Evolutionary conservation across 2,888 invertebrate species (phyloP), one percentile per base, ranked within the genome.

Genomic region (Calameuta idolon): DNA sequence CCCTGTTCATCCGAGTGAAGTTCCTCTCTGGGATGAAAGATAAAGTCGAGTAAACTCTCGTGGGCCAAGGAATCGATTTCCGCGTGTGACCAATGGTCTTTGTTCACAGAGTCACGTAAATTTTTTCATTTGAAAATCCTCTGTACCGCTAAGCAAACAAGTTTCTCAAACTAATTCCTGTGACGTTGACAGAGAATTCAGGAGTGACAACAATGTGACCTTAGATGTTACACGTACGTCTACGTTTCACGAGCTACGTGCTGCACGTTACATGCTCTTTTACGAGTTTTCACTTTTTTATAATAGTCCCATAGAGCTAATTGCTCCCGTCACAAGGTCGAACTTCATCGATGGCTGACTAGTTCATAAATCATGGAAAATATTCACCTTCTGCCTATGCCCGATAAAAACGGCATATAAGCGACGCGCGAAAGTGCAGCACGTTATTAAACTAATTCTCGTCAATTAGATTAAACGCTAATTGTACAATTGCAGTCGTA

Each of bases 71-170:
- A 34, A 31, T 31, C 71, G 30, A 71, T 31, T 71, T 71, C 71
- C 71, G 71, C 34, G 33, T 71, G 71, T 31, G 71, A 31, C 12
- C 34, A 71, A 34, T 23, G 71, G 71, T 31, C 71, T 71, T 71
- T 71, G 71, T 71, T 71, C 34, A 5, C 12, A 71, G 9, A 55
- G 55, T 55, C 55, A 55, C 55, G 55, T 55, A 23, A 9, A 55
- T 55, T 55, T 23, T 55, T 55, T 55, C 23, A 23, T 55, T 23
- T 55, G 55, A 0, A 55, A 55, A 55, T 23, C 2, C 23, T 55
- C 23, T 23, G 55, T 55, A 55, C 1, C 55, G 55, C 55, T 55
- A 23, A 55, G 9, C 55, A 55, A 55, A 55, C 55, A 55, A 2
- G 55, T 23, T 55, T 2, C 55, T 23, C 23, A 55, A 9, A 9